phyloP scores from a whole-genome alignment of 2,797 vertebrate species.

The Gambelia wislizenii region DNA sequence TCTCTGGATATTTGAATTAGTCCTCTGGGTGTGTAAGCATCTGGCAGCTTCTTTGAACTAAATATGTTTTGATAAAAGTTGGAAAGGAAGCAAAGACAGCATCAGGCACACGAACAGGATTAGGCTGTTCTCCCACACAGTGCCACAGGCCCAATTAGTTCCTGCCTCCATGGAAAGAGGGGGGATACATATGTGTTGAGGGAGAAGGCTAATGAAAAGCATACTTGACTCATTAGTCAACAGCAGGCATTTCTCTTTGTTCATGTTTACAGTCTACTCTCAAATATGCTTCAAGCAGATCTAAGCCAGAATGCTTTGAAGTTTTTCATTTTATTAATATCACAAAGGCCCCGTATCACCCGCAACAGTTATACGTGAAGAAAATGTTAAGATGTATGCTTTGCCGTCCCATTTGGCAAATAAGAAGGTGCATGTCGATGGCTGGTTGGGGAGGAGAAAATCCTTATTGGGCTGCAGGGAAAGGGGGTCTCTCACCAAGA shows the following conservation, averaged over 20 bases:
- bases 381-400: neutral
- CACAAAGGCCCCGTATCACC: neutral
- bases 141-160: conserved; percentile 27
- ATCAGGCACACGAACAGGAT: conserved; percentile 27
- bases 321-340: conserved; percentile 28
- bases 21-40: neutral
- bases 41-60: neutral
- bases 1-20: conserved; percentile 6
- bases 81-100: conserved; percentile 35
- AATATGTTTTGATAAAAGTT: conserved; percentile 10
- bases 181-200: conserved; percentile 26
- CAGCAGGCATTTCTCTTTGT: conserved; percentile 54
- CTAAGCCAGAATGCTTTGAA: neutral
- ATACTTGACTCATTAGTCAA: neutral
- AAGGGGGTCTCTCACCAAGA: neutral
- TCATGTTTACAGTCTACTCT: conserved; percentile 36
- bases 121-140: conserved; percentile 34
- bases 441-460: neutral
- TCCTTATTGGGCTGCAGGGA: neutral
- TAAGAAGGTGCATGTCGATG: neutral
- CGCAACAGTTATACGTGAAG: fast-evolving
- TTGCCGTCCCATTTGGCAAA: conserved; percentile 3
- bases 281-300: conserved; percentile 29
- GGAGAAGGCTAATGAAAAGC: conserved; percentile 46
- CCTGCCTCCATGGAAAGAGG: conserved; percentile 43